Evolutionary conservation across 2,888 invertebrate genomes (phyloP).

Genomic region (Spisula solida): DNA sequence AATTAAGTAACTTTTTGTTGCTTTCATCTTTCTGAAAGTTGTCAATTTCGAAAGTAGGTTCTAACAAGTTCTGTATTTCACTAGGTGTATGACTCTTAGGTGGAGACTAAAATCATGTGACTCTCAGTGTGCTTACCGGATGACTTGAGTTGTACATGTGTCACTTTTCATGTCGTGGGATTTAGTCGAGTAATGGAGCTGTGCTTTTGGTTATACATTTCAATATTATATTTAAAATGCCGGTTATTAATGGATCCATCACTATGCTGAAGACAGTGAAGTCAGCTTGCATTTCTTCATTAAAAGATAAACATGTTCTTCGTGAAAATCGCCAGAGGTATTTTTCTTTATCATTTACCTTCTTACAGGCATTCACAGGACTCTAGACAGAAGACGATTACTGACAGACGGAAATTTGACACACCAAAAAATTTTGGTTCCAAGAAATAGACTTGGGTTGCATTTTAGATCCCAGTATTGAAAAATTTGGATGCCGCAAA

Average conservation of each 20-base stretch:
- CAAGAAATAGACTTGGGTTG: too few relatives aligned
- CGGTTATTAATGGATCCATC: slow-evolving; percentile 54
- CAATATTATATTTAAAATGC: slow-evolving; percentile 33
- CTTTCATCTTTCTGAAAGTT: slow-evolving; percentile 1
- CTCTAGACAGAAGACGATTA: too few relatives aligned
- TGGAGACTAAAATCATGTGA: slow-evolving; percentile 27
- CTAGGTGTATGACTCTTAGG: background rate
- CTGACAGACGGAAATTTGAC: too few relatives aligned
- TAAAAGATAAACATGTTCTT: slow-evolving; percentile 21
- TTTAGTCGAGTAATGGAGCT: background rate
- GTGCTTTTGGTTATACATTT: background rate
- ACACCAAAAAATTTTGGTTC: too few relatives aligned
- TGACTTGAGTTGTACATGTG: slow-evolving; percentile 19
- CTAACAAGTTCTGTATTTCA: background rate
- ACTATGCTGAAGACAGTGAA: background rate
- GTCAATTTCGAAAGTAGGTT: background rate
- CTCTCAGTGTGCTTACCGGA: slow-evolving; percentile 4
- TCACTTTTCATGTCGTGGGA: background rate
- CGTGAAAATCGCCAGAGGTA: slow-evolving; percentile 4
- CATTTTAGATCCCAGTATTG: too few relatives aligned
- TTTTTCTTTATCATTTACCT: background rate
- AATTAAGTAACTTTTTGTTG: background rate
- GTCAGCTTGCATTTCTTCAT: background rate
- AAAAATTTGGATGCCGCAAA: too few relatives aligned
- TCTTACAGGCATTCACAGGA: too few relatives aligned